Conservation (phyloP, 2,888 invertebrate genomes). For the Parascotia fuliginaria region DNA sequence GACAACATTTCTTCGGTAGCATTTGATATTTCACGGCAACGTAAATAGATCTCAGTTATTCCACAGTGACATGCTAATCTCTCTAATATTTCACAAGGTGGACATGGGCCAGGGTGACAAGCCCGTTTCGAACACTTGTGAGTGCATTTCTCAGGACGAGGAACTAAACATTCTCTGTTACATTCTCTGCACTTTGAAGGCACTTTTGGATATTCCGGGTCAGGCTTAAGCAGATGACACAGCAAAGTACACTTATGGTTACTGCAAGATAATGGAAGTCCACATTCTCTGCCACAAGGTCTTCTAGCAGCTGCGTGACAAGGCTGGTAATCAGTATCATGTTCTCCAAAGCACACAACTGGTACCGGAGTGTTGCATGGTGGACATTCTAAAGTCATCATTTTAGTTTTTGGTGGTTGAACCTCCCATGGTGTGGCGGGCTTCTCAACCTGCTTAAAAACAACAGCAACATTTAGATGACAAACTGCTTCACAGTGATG, state of each 20-base stretch:
- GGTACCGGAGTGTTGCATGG: slow-evolving; percentile 89
- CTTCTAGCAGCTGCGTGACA: slow-evolving; percentile 89
- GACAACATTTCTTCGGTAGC: slow-evolving; percentile 81
- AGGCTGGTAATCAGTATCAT: slow-evolving; percentile 89
- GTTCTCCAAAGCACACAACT: slow-evolving; percentile 90
- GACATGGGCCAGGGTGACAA: slow-evolving; percentile 91
- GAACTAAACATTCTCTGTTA: slow-evolving; percentile 84
- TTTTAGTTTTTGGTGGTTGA: slow-evolving; percentile 77
- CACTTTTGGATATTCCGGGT: slow-evolving; percentile 75
- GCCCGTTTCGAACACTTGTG: slow-evolving; percentile 89
- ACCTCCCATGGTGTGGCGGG: slow-evolving; percentile 89
- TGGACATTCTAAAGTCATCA: slow-evolving; percentile 88
- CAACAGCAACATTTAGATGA: slow-evolving; percentile 90
- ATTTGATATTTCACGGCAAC: slow-evolving; percentile 89
- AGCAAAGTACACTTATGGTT: slow-evolving; percentile 90
- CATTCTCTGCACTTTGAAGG: slow-evolving; percentile 74
- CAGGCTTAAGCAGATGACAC: slow-evolving; percentile 87
- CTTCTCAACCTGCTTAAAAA: slow-evolving; percentile 84
- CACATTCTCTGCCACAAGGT: slow-evolving; percentile 93
- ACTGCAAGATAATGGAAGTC: slow-evolving; percentile 89
- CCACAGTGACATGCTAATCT: slow-evolving; percentile 93
- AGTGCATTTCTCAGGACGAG: slow-evolving; percentile 89
- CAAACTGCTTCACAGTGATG: slow-evolving; percentile 91
- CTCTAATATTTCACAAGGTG: slow-evolving; percentile 89
- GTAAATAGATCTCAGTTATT: slow-evolving; percentile 90